Percentiles rank a stretch among this genome's conserved stretches.
phyloP scores from a whole-genome alignment of 2,113 vertebrate genomes.

The Turnix velox region DNA sequence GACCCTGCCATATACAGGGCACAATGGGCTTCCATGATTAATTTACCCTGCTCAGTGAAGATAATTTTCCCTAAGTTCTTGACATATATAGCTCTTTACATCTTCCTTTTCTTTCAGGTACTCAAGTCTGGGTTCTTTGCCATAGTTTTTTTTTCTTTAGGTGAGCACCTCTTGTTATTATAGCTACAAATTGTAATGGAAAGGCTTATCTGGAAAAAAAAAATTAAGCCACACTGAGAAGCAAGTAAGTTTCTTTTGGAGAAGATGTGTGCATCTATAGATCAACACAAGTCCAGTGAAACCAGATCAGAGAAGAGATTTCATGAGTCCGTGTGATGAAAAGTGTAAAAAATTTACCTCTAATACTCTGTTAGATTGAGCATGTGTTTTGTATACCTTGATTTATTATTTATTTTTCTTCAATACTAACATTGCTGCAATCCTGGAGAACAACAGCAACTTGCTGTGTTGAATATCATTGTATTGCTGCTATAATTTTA shows the following conservation, averaged over 20 bases:
- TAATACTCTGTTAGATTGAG: not conserved
- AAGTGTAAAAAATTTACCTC: not conserved
- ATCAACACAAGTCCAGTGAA: not conserved
- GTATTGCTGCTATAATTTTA: not conserved
- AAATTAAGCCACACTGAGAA: not conserved
- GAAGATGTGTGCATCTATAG: not conserved
- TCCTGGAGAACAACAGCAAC: not conserved
- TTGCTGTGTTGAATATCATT: not conserved
- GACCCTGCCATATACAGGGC: not conserved
- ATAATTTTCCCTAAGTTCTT: not conserved
- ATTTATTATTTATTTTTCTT: not conserved
- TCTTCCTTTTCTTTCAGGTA: not conserved
- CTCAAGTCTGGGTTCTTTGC: not conserved
- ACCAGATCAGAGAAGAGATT: not conserved
- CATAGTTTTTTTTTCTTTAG: not conserved
- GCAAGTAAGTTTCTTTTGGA: not conserved
- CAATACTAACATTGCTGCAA: fast-evolving
- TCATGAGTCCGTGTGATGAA: fast-evolving
- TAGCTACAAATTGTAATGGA: not conserved
- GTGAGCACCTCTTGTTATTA: not conserved
- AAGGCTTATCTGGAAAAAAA: not conserved
- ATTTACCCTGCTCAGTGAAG: not conserved
- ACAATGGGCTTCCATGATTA: not conserved
- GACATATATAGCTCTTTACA: not conserved
- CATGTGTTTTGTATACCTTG: not conserved